Conservation (phyloP, 2,888 invertebrate genomes). For the Harmothoe impar region DNA sequence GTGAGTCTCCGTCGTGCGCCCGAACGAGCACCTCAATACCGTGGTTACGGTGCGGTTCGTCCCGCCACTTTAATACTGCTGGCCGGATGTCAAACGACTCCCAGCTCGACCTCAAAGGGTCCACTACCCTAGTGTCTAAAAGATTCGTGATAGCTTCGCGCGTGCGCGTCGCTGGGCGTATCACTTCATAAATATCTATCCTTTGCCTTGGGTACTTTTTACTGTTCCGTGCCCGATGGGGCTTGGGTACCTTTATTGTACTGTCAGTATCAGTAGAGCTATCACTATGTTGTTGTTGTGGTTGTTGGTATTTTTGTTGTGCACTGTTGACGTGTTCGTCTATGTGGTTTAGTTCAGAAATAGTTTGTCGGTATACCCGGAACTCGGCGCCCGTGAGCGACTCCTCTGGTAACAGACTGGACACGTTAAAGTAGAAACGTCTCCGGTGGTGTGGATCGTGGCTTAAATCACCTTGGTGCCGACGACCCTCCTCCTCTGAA, state of each 20-base stretch:
- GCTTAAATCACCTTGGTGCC: slow-evolving; percentile 41
- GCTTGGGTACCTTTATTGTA: background rate
- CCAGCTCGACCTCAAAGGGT: slow-evolving; percentile 86
- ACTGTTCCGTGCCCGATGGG: background rate
- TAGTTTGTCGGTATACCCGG: slow-evolving; percentile 53
- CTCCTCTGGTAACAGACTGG: slow-evolving; percentile 52
- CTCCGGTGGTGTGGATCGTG: slow-evolving; percentile 45
- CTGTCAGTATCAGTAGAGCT: slow-evolving; percentile 12
- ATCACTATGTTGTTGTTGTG: slow-evolving; percentile 25
- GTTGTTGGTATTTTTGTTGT: slow-evolving; percentile 39
- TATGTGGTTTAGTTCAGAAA: background rate
- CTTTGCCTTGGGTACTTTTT: slow-evolving; percentile 65
- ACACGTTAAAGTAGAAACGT: slow-evolving; percentile 59
- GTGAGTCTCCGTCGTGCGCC: slow-evolving; percentile 68
- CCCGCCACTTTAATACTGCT: slow-evolving; percentile 91
- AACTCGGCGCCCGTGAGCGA: slow-evolving; percentile 43
- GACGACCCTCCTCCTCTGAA: slow-evolving; percentile 42
- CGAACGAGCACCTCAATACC: slow-evolving; percentile 86
- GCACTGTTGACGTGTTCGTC: slow-evolving; percentile 16
- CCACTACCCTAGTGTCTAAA: slow-evolving; percentile 91
- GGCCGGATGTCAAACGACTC: slow-evolving; percentile 92
- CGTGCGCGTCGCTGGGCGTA: slow-evolving; percentile 81
- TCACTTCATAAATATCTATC: slow-evolving; percentile 81
- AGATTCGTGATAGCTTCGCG: slow-evolving; percentile 88
- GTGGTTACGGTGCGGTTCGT: slow-evolving; percentile 90